Percentiles rank a stretch among this genome's conserved stretches.
These are phyloP conservation scores for Nowickia ferox DNA, from an alignment of 2,888 invertebrate species.

Conservation along the genomic window DNA sequence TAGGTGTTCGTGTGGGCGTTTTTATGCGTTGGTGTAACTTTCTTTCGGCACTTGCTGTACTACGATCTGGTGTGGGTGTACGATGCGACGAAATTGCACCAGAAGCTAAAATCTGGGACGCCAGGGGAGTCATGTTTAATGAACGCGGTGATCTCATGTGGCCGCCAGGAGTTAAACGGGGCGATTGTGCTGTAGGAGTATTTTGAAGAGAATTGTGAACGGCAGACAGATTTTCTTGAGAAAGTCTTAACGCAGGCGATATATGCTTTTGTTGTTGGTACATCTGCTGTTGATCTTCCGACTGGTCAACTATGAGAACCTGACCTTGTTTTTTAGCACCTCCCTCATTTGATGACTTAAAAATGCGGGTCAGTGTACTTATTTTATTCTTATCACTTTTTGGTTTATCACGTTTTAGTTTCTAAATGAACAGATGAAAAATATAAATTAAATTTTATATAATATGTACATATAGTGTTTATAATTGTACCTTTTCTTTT, in stretches of 20 bases:
- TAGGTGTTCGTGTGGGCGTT: constrained; percentile 75
- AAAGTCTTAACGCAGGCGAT: constrained; percentile 73
- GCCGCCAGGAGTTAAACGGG: constrained; percentile 74
- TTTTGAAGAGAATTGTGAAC: constrained; percentile 51
- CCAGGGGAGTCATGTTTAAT: constrained; percentile 70
- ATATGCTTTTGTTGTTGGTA: constrained; percentile 78
- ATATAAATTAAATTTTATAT: constrained; percentile 7
- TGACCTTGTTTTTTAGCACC: constrained; percentile 89
- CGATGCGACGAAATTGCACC: constrained; percentile 59
- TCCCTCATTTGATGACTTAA: constrained; percentile 87
- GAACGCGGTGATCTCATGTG: constrained; percentile 75
- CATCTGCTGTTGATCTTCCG: constrained; percentile 82
- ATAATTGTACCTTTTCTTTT: constrained; percentile 68
- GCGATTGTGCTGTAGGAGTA: constrained; percentile 72
- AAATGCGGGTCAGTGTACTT: constrained; percentile 87
- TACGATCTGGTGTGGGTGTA: constrained; percentile 73
- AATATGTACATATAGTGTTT: neutral
- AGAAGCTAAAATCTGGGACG: constrained; percentile 57
- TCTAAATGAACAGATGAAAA: constrained; percentile 69
- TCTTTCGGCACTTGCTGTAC: constrained; percentile 74
- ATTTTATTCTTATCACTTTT: constrained; percentile 88
- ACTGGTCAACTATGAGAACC: constrained; percentile 88
- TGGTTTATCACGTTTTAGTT: constrained; percentile 80
- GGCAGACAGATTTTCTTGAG: constrained; percentile 75
- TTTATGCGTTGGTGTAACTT: constrained; percentile 75